Evolutionary conservation across 1,140 invertebrate species (phyloP), one percentile per base, ranked within the genome.

Genomic region (Ladona fulva): DNA sequence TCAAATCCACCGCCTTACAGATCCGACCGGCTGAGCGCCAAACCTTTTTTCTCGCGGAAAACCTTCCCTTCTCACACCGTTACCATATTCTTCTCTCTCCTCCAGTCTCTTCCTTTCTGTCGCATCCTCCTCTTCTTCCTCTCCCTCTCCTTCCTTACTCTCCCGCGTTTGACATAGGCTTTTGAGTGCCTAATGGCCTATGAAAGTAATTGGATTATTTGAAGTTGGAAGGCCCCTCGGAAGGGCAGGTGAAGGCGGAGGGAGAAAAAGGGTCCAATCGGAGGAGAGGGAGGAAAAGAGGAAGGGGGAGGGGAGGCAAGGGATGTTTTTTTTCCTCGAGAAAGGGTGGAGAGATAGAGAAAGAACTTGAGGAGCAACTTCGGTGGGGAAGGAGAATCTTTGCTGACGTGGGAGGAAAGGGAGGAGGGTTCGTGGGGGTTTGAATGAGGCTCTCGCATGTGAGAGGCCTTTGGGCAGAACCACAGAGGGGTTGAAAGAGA

Each of bases 151-250:
- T 22, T 66, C 52, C 12, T 66, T 12, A 12, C 52, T 22, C 74
- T 75, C 74, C 25, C 42, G 25, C 75, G 24, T 76, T 29, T n/a
- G 24, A 29, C 75, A 76, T 76, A 76, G 75, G 24, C 75, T 76
- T 76, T 76, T 76, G 75, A 76, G 75, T 42, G 75, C 75, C 75
- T 76, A 76, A 76, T 76, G 75, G 75, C 75, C 75, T 76, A 76
- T 76, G 75, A 76, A 76, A 76, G 75, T 76, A 76, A 76, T 76
- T 76, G 75, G 75, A 76, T 76, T 76, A 76, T 76, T 76, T 76
- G 75, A 76, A 76, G 25, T 76, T 76, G 75, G 75, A 76, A 76
- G 42, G 42, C 10, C 75, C 19, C 75, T 66, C 52, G 52, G 52
- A 66, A 22, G 52, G 52, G 19, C 10, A 52, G 44, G 10, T 10